phyloP scores from a whole-genome alignment of 2,113 vertebrate species.

The Hypomesus transpacificus region DNA sequence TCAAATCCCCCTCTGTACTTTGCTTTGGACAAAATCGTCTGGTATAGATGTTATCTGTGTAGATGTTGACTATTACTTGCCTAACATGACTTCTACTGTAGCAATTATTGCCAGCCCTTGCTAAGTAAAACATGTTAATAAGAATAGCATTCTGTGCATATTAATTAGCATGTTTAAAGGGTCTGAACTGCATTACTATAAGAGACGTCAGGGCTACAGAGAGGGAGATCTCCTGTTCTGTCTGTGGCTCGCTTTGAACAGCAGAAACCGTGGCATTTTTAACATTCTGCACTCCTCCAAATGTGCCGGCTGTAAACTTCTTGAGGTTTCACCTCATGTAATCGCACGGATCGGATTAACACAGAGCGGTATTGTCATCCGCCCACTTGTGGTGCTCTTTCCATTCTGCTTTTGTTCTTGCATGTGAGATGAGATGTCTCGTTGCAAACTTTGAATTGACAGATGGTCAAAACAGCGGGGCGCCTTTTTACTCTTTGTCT shows the following conservation, averaged over 20 bases:
- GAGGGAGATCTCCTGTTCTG: not conserved
- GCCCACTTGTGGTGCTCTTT: not conserved
- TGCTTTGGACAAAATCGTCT: too few relatives aligned
- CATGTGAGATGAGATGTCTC: slow-evolving; percentile 11
- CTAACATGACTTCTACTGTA: too few relatives aligned
- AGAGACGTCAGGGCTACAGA: not conserved
- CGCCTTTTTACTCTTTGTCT: slow-evolving; percentile 16
- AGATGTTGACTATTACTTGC: too few relatives aligned
- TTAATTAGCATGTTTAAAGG: not conserved
- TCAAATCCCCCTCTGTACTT: too few relatives aligned
- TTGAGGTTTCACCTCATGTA: slow-evolving; percentile 15
- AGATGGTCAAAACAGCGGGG: slow-evolving; percentile 36
- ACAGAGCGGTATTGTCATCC: not conserved
- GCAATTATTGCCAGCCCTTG: too few relatives aligned
- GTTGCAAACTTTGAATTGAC: slow-evolving; percentile 28
- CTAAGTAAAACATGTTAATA: too few relatives aligned
- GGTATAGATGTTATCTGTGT: too few relatives aligned
- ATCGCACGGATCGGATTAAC: slow-evolving; percentile 6
- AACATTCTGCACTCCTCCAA: not conserved
- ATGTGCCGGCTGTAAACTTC: slow-evolving; percentile 5
- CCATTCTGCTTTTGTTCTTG: slow-evolving; percentile 11
- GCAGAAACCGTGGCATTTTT: not conserved
- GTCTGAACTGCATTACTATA: not conserved
- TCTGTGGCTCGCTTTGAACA: not conserved
- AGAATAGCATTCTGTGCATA: not conserved